These are phyloP conservation scores for Leptopterna dolabrata DNA, from an alignment of 2,888 invertebrate genomes.

Conservation along the genomic window DNA sequence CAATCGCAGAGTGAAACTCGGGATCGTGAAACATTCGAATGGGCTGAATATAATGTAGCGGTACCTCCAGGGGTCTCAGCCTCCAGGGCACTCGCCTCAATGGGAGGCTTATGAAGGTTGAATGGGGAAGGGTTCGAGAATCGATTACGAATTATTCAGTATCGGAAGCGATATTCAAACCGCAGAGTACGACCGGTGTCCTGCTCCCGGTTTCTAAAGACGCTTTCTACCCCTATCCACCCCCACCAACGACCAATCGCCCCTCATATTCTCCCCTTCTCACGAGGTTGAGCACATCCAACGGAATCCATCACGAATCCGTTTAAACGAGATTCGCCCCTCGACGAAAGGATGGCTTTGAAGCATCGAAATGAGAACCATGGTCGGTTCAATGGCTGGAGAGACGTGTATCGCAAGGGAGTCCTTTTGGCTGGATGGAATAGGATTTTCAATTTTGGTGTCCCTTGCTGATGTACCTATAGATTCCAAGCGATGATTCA, in stretches of 20 bases:
- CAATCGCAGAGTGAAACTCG: no score
- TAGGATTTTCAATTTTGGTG: background rate
- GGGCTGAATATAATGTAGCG: background rate
- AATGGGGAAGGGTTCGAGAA: background rate
- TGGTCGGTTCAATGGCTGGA: background rate
- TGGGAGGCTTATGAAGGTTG: background rate
- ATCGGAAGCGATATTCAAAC: slow-evolving; percentile 3
- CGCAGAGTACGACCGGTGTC: background rate
- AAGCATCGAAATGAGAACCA: background rate
- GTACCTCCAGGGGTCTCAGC: background rate
- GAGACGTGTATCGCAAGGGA: background rate
- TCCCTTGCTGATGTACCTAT: no score
- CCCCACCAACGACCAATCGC: no score
- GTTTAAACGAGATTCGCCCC: background rate
- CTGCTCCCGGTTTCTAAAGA: background rate
- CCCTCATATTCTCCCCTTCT: no score
- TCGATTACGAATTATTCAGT: slow-evolving; percentile 3
- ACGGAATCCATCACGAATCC: background rate
- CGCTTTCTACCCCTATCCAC: no score
- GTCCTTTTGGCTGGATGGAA: background rate
- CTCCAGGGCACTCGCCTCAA: background rate
- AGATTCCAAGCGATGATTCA: no score
- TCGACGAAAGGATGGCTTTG: background rate
- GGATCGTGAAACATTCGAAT: no score
- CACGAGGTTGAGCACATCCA: background rate